These are phyloP conservation scores for Rhimphoctona megacephalus DNA, from an alignment of 2,888 invertebrate genomes.

Conservation along the genomic window DNA sequence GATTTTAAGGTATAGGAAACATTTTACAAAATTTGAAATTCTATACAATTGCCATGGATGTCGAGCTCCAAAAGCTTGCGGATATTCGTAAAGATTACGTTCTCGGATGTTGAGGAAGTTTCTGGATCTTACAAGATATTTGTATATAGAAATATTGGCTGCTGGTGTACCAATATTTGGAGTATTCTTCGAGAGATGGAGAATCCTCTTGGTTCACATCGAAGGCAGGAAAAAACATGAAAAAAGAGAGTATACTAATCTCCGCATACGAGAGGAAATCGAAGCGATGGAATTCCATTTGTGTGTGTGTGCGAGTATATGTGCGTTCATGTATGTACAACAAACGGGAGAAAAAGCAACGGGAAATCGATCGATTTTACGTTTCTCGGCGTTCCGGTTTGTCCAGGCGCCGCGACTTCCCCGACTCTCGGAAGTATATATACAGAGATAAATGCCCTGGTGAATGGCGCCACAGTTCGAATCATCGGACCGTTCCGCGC, in stretches of 20 bases:
- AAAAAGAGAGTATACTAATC: slow-evolving; percentile 19
- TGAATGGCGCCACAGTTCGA: slow-evolving; percentile 43
- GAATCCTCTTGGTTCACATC: slow-evolving; percentile 29
- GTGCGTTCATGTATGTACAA: slow-evolving; percentile 31
- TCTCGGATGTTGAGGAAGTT: not conserved
- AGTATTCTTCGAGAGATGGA: slow-evolving; percentile 20
- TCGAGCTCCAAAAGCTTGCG: not conserved
- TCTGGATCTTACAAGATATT: not conserved
- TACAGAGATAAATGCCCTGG: slow-evolving; percentile 44
- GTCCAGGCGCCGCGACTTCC: slow-evolving; percentile 61
- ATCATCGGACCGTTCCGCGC: slow-evolving; percentile 32
- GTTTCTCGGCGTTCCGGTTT: slow-evolving; percentile 59
- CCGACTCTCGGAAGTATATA: slow-evolving; percentile 39
- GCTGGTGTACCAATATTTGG: slow-evolving; percentile 40
- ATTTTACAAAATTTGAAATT: not conserved
- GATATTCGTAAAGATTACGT: slow-evolving; percentile 14
- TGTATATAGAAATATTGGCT: slow-evolving; percentile 33
- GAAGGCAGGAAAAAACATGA: slow-evolving; percentile 3
- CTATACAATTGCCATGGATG: not conserved
- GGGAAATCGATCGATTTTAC: slow-evolving; percentile 65
- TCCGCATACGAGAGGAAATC: slow-evolving; percentile 13
- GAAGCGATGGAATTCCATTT: slow-evolving; percentile 23
- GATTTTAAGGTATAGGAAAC: not conserved
- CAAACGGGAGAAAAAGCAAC: slow-evolving; percentile 39
- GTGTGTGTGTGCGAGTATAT: slow-evolving; percentile 17